Percentiles rank a stretch among this genome's conserved stretches.
phyloP scores from a whole-genome alignment of 2,888 invertebrate genomes.

The Ditula angustiorana region DNA sequence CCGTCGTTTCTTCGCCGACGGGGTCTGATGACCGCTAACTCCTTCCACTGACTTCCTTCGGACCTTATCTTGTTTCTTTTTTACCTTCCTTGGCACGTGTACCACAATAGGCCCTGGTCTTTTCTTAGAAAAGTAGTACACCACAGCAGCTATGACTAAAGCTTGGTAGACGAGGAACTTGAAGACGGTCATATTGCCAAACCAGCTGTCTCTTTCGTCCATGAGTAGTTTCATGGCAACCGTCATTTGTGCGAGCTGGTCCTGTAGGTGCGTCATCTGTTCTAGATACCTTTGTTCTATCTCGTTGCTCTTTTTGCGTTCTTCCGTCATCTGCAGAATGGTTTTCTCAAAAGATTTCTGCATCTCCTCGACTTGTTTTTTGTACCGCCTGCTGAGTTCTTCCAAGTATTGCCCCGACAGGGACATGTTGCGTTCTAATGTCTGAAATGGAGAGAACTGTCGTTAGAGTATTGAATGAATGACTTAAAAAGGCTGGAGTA shows the following conservation, averaged over 20 bases:
- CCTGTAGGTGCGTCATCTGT: conserved; percentile 89
- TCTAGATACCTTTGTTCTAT: conserved; percentile 92
- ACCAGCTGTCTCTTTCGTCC: conserved; percentile 88
- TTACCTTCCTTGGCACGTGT: conserved; percentile 65
- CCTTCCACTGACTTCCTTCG: conserved; percentile 89
- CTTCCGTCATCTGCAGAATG: conserved; percentile 89
- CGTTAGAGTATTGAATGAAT: neutral
- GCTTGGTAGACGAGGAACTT: conserved; percentile 82
- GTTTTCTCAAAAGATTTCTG: conserved; percentile 93
- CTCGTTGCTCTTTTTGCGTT: conserved; percentile 88
- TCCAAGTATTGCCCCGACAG: conserved; percentile 98
- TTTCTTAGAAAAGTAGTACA: conserved; percentile 81
- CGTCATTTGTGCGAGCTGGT: conserved; percentile 87
- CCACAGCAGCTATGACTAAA: conserved; percentile 75
- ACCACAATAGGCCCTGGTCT: conserved; percentile 63
- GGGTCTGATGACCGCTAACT: conserved; percentile 81
- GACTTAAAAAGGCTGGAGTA: too few relatives aligned
- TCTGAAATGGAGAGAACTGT: conserved; percentile 79
- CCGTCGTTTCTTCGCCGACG: conserved; percentile 86
- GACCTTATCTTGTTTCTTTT: conserved; percentile 70
- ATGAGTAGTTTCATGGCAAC: conserved; percentile 85
- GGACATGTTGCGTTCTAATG: conserved; percentile 98
- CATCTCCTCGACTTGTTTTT: conserved; percentile 98
- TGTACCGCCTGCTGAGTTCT: conserved; percentile 97
- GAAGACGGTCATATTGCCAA: conserved; percentile 84